Percentiles rank a stretch among this genome's conserved stretches.
phyloP scores from a whole-genome alignment of 2,113 vertebrate species.

The Uria aalge region DNA sequence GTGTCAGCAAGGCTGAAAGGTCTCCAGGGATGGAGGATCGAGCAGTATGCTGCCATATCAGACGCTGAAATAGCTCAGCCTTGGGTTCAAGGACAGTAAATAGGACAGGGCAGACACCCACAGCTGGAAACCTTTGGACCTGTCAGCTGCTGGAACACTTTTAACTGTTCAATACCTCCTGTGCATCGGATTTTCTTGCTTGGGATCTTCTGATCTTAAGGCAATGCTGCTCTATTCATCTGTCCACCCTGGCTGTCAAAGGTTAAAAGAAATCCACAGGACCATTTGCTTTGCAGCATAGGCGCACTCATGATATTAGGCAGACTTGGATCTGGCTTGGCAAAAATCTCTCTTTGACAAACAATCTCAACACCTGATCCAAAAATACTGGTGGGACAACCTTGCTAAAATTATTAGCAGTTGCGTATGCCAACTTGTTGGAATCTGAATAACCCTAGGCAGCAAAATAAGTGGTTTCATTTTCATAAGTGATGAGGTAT shows the following conservation, averaged over 20 bases:
- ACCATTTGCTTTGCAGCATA: not conserved
- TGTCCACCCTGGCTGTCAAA: not conserved
- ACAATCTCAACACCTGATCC: not conserved
- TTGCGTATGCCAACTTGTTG: fast-evolving
- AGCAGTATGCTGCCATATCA: fast-evolving
- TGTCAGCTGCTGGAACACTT: not conserved
- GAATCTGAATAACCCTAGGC: not conserved
- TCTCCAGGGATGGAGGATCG: not conserved
- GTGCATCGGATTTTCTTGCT: not conserved
- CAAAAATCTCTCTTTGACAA: not conserved
- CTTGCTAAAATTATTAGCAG: not conserved
- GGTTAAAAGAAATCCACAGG: not conserved
- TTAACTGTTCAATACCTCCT: fast-evolving
- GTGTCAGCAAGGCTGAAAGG: not conserved
- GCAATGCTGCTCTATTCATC: not conserved
- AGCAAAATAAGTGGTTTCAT: not conserved
- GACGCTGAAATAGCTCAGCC: not conserved
- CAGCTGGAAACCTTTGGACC: not conserved
- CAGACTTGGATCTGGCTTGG: not conserved
- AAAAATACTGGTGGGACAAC: fast-evolving
- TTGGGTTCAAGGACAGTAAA: not conserved
- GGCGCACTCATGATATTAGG: not conserved
- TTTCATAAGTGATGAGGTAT: not conserved
- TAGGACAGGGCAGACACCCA: not conserved
- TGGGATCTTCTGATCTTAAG: not conserved